Percentiles rank a stretch among this genome's conserved stretches.
Evolutionary conservation across 2,888 invertebrate species (phyloP).

Genomic region (Microctonus hyperodae): DNA sequence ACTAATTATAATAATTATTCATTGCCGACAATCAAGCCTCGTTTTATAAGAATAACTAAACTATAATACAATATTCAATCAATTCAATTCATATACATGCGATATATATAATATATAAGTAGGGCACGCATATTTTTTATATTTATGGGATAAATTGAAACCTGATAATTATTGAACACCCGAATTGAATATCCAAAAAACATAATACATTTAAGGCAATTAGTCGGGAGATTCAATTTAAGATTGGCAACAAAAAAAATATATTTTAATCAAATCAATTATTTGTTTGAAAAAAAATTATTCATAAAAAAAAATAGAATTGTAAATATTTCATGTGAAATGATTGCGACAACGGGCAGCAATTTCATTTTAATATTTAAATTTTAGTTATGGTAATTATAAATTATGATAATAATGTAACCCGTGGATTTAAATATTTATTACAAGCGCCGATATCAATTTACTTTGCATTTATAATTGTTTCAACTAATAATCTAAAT

Average conservation of each 20-base stretch:
- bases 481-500: not conserved
- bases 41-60: not conserved
- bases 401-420: not conserved
- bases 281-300: conserved; percentile 24
- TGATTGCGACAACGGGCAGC: conserved; percentile 31
- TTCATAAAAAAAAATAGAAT: conserved; percentile 28
- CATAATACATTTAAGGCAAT: conserved; percentile 50
- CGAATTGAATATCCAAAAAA: conserved; percentile 51
- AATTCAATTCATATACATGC: not conserved
- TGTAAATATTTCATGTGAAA: conserved; percentile 26
- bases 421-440: not conserved
- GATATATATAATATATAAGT: not conserved
- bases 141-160: conserved; percentile 47
- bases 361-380: conserved; percentile 7
- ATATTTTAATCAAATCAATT: conserved; percentile 34
- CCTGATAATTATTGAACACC: conserved; percentile 49
- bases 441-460: not conserved
- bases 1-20: not conserved
- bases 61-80: not conserved
- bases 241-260: conserved; percentile 32
- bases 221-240: conserved; percentile 36
- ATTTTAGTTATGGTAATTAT: not conserved
- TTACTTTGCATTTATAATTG: not conserved
- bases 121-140: not conserved
- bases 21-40: not conserved